Evolutionary conservation across 2,888 invertebrate species (phyloP), one percentile per base, ranked within the genome.

Genomic region (Ennomos quercinarius): DNA sequence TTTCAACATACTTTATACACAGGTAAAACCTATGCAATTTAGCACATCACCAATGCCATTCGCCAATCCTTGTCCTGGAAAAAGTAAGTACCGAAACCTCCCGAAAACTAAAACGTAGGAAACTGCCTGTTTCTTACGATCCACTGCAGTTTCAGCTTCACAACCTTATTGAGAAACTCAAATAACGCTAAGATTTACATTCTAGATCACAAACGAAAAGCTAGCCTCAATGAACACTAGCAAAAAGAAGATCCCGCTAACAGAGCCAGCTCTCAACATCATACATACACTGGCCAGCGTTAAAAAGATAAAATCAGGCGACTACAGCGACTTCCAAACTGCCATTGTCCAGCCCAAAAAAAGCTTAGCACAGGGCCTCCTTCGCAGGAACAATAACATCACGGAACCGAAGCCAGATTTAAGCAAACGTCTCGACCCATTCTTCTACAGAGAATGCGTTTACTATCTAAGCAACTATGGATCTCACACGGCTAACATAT

Each of bases 401-500:
- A 68, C 52, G 0, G 90, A 91, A 66, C 76, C 81, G 0, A 93
- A 91, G 76, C 50, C 77, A 0, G 87, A 89, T 45, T 72, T 86
- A 38, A 78, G 79, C 11, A 88, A 86, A 67, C 84, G 83, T 68
- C 76, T 94, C 0, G 93, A 94, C 59, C 93, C 94, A 0, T 91
- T 94, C 66, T 94, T 94, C 67, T 95, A 95, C 72, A 94, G 95
- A 61, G 98, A 98, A 86, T 97, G 97, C 72, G 83, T 97, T 1
- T 97, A 95, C 81, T 98, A 98, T 83, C 89, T 98, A 3, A 93
- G 94, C 3, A 95, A 94, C 60, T 98, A 98, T 75, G 98, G 97
- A 0, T 96, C 95, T 3, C 95, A 95, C 74, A 89, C 94, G 0
- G 95, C 95, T 9, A 94, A 96, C 54, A 93, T 98, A 52, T 94